Evolutionary conservation across 2,797 vertebrate species (phyloP), one percentile per base, ranked within the genome.

Genomic region (Eutrigla gurnardus): DNA sequence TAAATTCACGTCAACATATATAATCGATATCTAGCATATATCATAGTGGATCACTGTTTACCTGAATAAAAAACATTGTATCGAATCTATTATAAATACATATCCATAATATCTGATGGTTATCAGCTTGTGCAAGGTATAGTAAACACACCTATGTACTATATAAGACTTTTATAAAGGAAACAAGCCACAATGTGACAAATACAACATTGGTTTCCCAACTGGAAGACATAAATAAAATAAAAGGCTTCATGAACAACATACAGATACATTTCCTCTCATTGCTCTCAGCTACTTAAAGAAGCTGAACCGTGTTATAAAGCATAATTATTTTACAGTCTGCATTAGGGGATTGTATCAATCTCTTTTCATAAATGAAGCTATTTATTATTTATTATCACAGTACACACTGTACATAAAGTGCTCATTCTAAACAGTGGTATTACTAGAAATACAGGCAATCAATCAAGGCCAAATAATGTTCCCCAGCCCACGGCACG

Each of bases 301-400:
- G 9, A 47, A 65, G 52, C 40, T 17, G 1, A 52, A 18, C 25
- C 5, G 14, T 47, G 58, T 68, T 61, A 43, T 40, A 52, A 71
- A 80, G 50, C 12, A 12, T 36, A 14, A 5, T 76, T 73, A 68
- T 63, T 25, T 73, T 46, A 59, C 17, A 62, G 57, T 55, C 62
- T n/a, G 39, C 42, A 57, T 39, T 49, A n/a, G 6, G 0, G 7
- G 12, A 57, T 65, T 73, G 36, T 43, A 35, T 67, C n/a, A 43
- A 25, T 55, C 12, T 61, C 0, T 54, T 63, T 49, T 50, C 32
- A 17, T 33, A 58, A 33, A 62, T 46, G 50, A 42, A 54, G 47
- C 7, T 5, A 4, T 18, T 25, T 33, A 35, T 46, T 36, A 46
- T 32, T 25, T 25, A 25, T 25, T 25, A 25, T 25, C 25, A 25